Evolutionary conservation across 2,113 vertebrate species (phyloP), one percentile per base, ranked within the genome.

Genomic region (Tursiops truncatus): DNA sequence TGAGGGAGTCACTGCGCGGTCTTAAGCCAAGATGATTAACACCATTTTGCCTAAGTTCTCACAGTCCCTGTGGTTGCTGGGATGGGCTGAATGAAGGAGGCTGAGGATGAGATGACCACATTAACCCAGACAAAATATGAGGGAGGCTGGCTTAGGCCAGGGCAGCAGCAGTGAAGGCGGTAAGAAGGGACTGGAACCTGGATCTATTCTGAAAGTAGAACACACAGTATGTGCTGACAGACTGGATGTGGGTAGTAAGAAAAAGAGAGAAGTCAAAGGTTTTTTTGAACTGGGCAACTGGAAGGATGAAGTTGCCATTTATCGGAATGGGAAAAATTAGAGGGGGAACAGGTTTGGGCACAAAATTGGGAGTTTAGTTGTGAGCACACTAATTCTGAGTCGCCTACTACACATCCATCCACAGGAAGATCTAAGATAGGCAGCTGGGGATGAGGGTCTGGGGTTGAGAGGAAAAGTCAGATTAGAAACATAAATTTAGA

Each of bases 41-140:
- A 8, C 3, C 12, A 44, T 28, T 50, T 41, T n/a, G 9, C 71
- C 13, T 20, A 26, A 79, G 85, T 44, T 93, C 47, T 60, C 68
- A 38, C 20, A 74, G 79, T 77, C 60, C 5, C 60, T 33, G 20
- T 38, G 33, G 26, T 28, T 14, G 38, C 20, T 3, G 28, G 33
- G 28, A 53, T 12, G 70, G 2, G 38, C 50, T 4, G 8, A 96
- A 28, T 21, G 33, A 68, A 68, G 15, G 11, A 81, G 70, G 68
- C 47, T 44, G 21, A 11, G 12, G 9, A 8, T 1, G 14, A 38
- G 6, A 38, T 8, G 14, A 67, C 44, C 0, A 0, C 18, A 12
- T 11, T 58, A 18, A 73, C 9, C 20, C 18, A 50, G 38, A 63
- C 80, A 79, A 68, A 83, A 36, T 0, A 77, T 1, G 28, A 85